Base-by-base conservation (phyloP, 2,113 vertebrate species). In the Mus pahari region DNA sequence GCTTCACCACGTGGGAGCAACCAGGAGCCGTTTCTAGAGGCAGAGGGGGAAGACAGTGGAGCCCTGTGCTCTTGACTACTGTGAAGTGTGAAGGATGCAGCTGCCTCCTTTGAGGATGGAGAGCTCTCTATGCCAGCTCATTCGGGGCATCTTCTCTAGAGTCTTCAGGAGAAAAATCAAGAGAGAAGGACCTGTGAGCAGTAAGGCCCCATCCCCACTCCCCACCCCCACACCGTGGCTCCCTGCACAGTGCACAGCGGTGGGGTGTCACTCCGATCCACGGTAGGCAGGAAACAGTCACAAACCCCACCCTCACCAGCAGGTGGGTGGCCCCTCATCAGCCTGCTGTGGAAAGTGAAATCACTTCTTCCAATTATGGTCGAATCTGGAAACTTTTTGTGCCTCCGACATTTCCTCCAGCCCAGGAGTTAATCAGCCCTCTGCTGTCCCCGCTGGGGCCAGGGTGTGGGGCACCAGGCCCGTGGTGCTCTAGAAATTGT, bases 321-420 rank as follows among this genome's bases (percentile, higher is more conserved):
- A 73, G 97, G 98, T 98, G 98, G 98, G 99, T 99, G 99, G 98
- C 98, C 99, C 39, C 92, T 94, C 89, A 95, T 97, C 53, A 22
- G 97, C 98, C 98, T 95, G 97, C 98, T 98, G 98, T 98, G 98
- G 98, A 99, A 98, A 98, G 98, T 97, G 98, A 98, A 98, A 98
- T 98, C 98, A 97, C 66, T 88, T 97, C 97, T 97, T 97, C 97
- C 98, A 98, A 98, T 98, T 99, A 98, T 92, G 87, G 94, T 97
- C 96, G 92, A 98, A 99, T 98, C 98, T 99, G 99, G 98, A 99
- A 99, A 98, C 98, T 98, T 98, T 99, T 98, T 97, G 99, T 99
- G 96, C 97, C 95, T 98, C 98, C 97, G 98, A 98, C 97, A 98
- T 98, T 98, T 97, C 98, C 98, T 99, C 98, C 98, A 98, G 96